phyloP scores from a whole-genome alignment of 2,797 vertebrate genomes.

The Mycteria americana region DNA sequence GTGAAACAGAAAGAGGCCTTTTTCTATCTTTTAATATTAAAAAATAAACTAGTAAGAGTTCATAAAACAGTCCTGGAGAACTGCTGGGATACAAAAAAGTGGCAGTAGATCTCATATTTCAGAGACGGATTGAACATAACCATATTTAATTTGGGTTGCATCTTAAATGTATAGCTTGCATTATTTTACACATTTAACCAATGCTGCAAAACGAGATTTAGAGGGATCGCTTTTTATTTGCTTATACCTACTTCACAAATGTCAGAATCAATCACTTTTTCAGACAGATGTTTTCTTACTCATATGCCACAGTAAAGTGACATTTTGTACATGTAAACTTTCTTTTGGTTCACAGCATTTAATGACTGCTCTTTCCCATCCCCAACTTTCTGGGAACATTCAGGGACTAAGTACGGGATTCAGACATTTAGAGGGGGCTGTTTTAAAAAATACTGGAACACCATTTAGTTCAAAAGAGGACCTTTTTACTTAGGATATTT shows the following conservation, averaged over 20 bases:
- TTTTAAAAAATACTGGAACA: background rate
- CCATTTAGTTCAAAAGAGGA: background rate
- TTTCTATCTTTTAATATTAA: slow-evolving; percentile 64
- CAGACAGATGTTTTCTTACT: background rate
- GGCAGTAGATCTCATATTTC: slow-evolving; percentile 33
- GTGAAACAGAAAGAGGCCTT: slow-evolving; percentile 54
- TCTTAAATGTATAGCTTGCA: slow-evolving; percentile 31
- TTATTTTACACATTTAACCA: background rate
- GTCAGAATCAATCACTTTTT: slow-evolving; percentile 30
- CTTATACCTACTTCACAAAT: slow-evolving; percentile 6
- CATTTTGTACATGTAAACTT: background rate
- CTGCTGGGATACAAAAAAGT: background rate
- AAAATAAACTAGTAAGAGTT: slow-evolving; percentile 52
- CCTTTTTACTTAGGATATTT: background rate
- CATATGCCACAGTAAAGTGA: background rate
- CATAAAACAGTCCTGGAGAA: slow-evolving; percentile 5
- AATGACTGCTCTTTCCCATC: background rate
- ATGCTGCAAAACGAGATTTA: slow-evolving; percentile 11
- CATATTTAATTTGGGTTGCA: slow-evolving; percentile 24
- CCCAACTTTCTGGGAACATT: background rate
- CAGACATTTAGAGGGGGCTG: background rate
- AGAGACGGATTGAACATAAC: background rate
- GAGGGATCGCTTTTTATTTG: slow-evolving; percentile 36
- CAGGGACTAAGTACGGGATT: background rate
- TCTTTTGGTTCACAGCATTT: background rate